Base-by-base conservation (phyloP, 2,888 invertebrate species). In the Drosophila macrospina region DNA sequence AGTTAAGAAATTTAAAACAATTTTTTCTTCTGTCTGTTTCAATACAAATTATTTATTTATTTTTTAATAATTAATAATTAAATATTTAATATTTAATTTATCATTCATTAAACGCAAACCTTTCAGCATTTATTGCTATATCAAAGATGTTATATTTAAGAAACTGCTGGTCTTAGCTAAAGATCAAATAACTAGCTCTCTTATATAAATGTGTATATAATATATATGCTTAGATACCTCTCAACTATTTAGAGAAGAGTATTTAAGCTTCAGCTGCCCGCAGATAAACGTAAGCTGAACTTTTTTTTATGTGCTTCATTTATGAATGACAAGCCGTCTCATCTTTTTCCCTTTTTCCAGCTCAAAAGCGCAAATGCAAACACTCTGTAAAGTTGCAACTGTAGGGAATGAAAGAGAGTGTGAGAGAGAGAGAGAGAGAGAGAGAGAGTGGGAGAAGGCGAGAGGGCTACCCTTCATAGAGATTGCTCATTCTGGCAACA, bases 351-450 rank as follows among this genome's bases (percentile, higher is more conserved):
- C 20, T 30, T 37, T 48, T 26, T 20, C 30, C 42, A 4, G 15
- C 15, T n/a, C 44, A 64, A 76, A 82, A 73, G 78, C 67, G 54
- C 80, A 75, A 76, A 59, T 64, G 78, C 80, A 80, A 81, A 81
- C 78, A 81, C 78, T 68, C 44, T n/a, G 55, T 7, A 44, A 51
- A 59, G 48, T 61, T 26, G 50, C 30, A 45, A 55, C 66, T 45
- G 30, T n/a, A n/a, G n/a, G n/a, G 28, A 28, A 15, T 60, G 32
- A 24, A 7, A 24, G 32, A 47, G n/a, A 28, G 47, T 16, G 30
- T 13, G 2, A 32, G 45, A 39, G 30, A 10, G 10, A 20, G 2
- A 6, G 13, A 15, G 45, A 26, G 30, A 57, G 32, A 24, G 10
- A 24, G 32, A 47, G n/a, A 28, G 47, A 30, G 30, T 13, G 2